A percentile compares a stretch with the other conserved stretches of the same genome.
phyloP scores from a whole-genome alignment of 2,888 invertebrate species.

The Amblyjoppa fuscipennis region DNA sequence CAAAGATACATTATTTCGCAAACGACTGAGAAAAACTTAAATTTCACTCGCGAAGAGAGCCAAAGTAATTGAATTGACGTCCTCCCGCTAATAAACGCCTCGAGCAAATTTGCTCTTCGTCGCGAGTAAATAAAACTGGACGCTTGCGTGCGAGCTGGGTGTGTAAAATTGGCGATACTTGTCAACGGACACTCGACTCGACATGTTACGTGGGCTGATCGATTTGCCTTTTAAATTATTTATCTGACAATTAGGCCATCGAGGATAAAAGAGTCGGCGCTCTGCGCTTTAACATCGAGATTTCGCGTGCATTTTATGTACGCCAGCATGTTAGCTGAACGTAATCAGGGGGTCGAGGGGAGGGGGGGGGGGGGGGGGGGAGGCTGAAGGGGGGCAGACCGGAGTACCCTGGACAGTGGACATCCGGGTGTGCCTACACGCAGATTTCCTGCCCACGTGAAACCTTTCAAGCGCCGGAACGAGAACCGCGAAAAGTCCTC shows the following conservation, averaged over 20 bases:
- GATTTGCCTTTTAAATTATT: constrained; percentile 59
- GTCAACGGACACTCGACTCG: constrained; percentile 24
- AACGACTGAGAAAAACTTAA: constrained; percentile 5
- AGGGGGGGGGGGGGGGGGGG: background rate
- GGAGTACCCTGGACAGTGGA: constrained; percentile 53
- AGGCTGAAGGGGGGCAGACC: background rate
- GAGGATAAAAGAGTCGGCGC: constrained; percentile 38
- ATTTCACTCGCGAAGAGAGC: background rate
- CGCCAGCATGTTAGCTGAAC: background rate
- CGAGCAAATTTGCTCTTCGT: background rate
- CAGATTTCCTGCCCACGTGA: constrained; percentile 67
- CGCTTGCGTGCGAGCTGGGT: background rate
- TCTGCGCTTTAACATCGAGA: constrained; percentile 24
- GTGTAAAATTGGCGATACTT: constrained; percentile 29
- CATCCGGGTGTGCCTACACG: constrained; percentile 70
- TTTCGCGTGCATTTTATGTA: constrained; percentile 23
- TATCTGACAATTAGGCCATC: constrained; percentile 55
- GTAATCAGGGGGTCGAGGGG: background rate
- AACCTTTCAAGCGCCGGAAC: constrained; percentile 43
- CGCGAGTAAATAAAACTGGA: constrained; percentile 5
- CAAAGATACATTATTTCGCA: background rate
- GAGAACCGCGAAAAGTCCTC: constrained; percentile 36
- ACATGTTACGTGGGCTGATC: constrained; percentile 49
- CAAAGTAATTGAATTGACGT: constrained; percentile 10
- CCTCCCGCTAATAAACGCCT: background rate